A percentile compares a stretch with the other conserved stretches of the same genome.
phyloP scores from a whole-genome alignment of 2,113 vertebrate species.

The Danionella cerebrum region DNA sequence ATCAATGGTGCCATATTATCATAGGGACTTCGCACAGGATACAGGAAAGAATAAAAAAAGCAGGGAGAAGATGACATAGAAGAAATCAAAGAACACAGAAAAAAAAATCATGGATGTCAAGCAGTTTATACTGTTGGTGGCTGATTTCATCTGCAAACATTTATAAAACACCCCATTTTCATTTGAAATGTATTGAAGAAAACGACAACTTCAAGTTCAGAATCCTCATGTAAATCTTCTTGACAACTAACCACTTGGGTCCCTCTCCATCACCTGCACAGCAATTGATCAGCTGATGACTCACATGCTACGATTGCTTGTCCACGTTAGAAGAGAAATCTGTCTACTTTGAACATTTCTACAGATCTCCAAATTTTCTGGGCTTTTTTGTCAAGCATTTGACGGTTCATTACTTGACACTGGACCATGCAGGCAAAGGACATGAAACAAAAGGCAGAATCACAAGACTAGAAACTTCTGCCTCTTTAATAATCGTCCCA shows the following conservation, averaged over 20 bases:
- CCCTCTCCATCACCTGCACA: neutral
- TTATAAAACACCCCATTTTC: too few species aligned
- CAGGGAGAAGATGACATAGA: too few species aligned
- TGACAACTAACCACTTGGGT: neutral
- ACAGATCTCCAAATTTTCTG: conserved; percentile 25
- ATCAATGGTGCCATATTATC: too few species aligned
- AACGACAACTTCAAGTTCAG: neutral
- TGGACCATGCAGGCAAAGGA: conserved; percentile 25
- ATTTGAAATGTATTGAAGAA: neutral
- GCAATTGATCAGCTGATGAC: conserved; percentile 10
- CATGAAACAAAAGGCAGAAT: conserved; percentile 33
- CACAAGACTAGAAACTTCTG: conserved; percentile 17
- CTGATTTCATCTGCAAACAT: too few species aligned
- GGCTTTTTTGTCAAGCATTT: conserved; percentile 28
- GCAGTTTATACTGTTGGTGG: too few species aligned
- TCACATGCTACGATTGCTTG: neutral
- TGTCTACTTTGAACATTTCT: conserved; percentile 32
- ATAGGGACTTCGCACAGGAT: too few species aligned
- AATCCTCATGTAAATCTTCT: neutral
- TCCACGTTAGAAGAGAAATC: conserved; percentile 25
- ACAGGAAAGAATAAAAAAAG: too few species aligned
- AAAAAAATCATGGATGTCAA: too few species aligned
- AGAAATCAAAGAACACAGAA: too few species aligned
- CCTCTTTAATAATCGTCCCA: conserved; percentile 1
- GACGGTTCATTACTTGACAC: conserved; percentile 41